Evolutionary conservation across 2,888 invertebrate species (phyloP), one percentile per base, ranked within the genome.

Genomic region (Dichetophora obliterata): DNA sequence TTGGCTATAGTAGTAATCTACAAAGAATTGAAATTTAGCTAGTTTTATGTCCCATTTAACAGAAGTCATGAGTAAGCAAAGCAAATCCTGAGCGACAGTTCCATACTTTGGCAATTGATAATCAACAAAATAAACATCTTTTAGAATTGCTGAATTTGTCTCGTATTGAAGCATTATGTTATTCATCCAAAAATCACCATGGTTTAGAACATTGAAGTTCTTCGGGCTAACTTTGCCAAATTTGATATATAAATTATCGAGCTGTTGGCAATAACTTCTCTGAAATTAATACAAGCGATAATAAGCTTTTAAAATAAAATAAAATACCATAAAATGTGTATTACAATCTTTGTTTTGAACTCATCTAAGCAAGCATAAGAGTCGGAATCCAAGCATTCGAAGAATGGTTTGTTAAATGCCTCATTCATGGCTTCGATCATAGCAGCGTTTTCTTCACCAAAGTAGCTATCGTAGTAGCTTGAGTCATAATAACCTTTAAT

Each of bases 101-200:
- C 83, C 83, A 82, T 85, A 89, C 2, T 83, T 82, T 76, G 85
- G 84, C 82, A 84, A 84, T 79, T 89, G 88, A 27, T 87, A 81
- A 78, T 88, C 88, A 6, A 88, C 83, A 24, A 88, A 80, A 69
- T 84, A 83, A 0, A 83, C 84, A 48, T 88, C 86, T 0, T 61
- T 76, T 70, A 19, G 71, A 0, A 86, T 81, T 0, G 80, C 66
- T 0, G 83, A 82, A 0, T 75, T 57, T 0, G 75, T 72, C 65
- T 84, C 82, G 61, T 87, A 87, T 77, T 83, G 82, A 37, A 87
- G 88, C 88, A 88, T 88, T 0, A 86, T 83, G 68, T 89, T 89
- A 72, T 88, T 88, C 5, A 80, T 82, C 84, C 88, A 86, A 8
- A 85, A 83, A 80, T 89, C 88, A 0, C 88, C 86, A 63, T 87